Evolutionary conservation across 2,797 vertebrate species (phyloP).

Genomic region (Nasua narica): DNA sequence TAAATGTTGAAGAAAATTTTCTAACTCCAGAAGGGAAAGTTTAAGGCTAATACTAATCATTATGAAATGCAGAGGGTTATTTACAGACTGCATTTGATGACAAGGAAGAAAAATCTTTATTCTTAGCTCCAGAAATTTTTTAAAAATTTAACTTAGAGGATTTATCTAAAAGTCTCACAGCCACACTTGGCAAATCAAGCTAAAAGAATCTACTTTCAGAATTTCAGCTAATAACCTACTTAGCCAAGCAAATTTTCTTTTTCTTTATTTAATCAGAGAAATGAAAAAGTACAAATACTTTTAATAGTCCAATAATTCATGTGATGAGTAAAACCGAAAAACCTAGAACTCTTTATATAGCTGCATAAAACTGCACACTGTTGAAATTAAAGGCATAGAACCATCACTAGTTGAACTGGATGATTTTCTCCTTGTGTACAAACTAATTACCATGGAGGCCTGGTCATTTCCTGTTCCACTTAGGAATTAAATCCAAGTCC

Average conservation of each 20-base stretch:
- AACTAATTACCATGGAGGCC: neutral
- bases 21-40: constrained; percentile 14
- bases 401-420: neutral
- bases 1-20: neutral
- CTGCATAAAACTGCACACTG: neutral
- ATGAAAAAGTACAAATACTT: neutral
- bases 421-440: neutral
- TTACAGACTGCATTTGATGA: neutral
- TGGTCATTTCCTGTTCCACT: neutral
- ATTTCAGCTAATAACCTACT: neutral
- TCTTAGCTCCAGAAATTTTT: neutral
- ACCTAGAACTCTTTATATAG: neutral
- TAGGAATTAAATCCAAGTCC: neutral
- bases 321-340: neutral
- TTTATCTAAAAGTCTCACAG: neutral
- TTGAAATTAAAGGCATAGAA: neutral
- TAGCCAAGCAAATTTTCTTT: neutral
- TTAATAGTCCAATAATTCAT: neutral
- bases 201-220: neutral
- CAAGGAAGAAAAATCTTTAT: neutral
- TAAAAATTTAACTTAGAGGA: neutral
- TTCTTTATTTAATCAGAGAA: constrained; percentile 16
- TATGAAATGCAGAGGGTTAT: neutral
- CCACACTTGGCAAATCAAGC: neutral
- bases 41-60: neutral